These are phyloP conservation scores for Eleginops maclovinus DNA, from an alignment of 2,113 vertebrate genomes.

Conservation along the genomic window DNA sequence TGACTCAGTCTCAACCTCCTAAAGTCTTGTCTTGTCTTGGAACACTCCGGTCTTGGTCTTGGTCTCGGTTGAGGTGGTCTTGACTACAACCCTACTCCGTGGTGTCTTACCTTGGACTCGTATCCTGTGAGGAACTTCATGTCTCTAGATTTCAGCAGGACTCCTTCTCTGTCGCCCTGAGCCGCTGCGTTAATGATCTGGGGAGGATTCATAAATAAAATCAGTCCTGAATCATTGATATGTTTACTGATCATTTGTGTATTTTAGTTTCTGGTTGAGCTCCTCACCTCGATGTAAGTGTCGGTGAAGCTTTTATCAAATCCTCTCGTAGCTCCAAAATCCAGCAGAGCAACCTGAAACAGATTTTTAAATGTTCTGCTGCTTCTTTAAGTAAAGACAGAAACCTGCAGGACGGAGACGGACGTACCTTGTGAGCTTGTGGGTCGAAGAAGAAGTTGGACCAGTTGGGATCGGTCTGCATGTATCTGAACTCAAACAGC, in stretches of 20 bases:
- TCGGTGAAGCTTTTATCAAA: conserved; percentile 93
- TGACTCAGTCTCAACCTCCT: too few relatives aligned
- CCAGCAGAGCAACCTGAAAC: conserved; percentile 91
- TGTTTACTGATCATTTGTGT: too few relatives aligned
- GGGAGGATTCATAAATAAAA: not conserved
- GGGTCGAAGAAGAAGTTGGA: conserved; percentile 98
- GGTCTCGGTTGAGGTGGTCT: too few relatives aligned
- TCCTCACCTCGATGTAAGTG: conserved; percentile 91
- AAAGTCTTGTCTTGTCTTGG: too few relatives aligned
- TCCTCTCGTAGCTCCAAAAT: conserved; percentile 92
- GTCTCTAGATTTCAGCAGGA: conserved; percentile 89
- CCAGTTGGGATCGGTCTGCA: conserved; percentile 99
- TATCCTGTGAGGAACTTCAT: conserved; percentile 97
- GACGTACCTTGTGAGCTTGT: conserved; percentile 89
- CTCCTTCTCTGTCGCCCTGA: conserved; percentile 85
- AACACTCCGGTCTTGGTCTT: too few relatives aligned
- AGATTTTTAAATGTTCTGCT: too few relatives aligned
- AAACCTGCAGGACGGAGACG: too few relatives aligned
- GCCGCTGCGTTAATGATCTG: conserved; percentile 93
- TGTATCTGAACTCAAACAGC: conserved; percentile 95
- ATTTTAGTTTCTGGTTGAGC: too few relatives aligned
- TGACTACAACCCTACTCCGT: too few relatives aligned
- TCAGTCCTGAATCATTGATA: not conserved
- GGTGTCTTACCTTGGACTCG: conserved; percentile 95
- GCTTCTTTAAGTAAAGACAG: too few relatives aligned